Base-by-base conservation (phyloP, 1,140 invertebrate species). In the Hyphantria cunea region DNA sequence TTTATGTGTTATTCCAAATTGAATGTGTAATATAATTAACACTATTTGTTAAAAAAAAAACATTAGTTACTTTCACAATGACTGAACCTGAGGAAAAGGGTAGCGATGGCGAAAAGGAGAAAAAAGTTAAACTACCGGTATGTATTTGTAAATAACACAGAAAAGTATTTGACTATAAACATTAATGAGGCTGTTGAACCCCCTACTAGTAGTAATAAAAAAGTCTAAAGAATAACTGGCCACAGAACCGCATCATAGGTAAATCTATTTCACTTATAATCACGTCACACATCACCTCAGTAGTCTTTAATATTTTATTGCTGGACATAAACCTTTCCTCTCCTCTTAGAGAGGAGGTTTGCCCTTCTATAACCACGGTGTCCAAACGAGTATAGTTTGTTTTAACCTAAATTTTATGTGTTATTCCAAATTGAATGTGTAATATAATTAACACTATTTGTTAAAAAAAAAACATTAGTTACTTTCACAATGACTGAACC, bases 111-210 rank as follows among this genome's bases (percentile, higher is more conserved):
- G 82, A 82, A 25, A 84, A 85, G 49, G 80, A 84, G 58, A 89
- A 89, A 53, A 73, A 74, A 53, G 86, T 89, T 14, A 89, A 89
- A 76, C 75, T 89, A 64, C 70, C 81, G 53, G 84, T 88, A 65
- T 65, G 60, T 65, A 47, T 11, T n/a, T 39, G 32, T 9, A 14
- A 13, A 33, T 10, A 14, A 41, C 13, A 51, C 3, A 2, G 5
- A 5, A 48, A 9, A 48, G 7, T n/a, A n/a, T n/a, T n/a, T n/a
- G n/a, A 8, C 17, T 48, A 25, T n/a, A n/a, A n/a, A n/a, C n/a
- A n/a, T n/a, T n/a, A 25, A 5, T 25, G 17, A 25, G 17, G 2
- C 5, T 25, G 17, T 25, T 25, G 17, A 25, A 25, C n/a, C n/a
- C n/a, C 17, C 17, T 3, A 25, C 17, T 25, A 25, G 17, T 25